Conservation (phyloP, 2,888 invertebrate genomes). For the Cephus rjabovi region DNA sequence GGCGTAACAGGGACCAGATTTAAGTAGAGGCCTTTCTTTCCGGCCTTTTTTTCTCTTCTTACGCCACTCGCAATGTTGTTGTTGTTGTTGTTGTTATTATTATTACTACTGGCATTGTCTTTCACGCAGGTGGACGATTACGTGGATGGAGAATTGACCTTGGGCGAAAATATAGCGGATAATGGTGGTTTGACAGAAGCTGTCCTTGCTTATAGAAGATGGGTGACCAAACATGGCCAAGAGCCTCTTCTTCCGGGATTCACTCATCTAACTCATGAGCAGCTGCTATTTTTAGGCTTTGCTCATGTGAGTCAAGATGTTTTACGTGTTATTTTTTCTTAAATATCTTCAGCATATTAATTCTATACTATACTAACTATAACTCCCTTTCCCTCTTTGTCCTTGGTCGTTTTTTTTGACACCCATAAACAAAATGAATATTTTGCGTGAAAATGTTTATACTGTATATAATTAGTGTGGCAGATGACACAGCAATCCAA, state of each 20-base stretch:
- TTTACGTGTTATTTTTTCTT: conserved; percentile 52
- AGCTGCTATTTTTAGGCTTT: conserved; percentile 84
- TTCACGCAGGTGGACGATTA: conserved; percentile 60
- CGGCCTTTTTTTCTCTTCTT: background rate
- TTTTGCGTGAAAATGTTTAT: background rate
- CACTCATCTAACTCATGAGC: conserved; percentile 77
- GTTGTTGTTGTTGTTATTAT: background rate
- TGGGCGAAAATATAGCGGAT: conserved; percentile 87
- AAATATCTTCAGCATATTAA: background rate
- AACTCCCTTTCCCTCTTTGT: background rate
- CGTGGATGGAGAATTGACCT: conserved; percentile 80
- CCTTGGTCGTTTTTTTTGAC: background rate
- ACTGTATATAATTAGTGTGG: background rate
- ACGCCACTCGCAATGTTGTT: background rate
- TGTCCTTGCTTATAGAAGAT: conserved; percentile 75
- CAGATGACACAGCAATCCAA: background rate
- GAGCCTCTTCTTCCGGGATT: conserved; percentile 81
- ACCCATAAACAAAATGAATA: background rate
- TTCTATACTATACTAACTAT: background rate
- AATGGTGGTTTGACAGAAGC: conserved; percentile 85
- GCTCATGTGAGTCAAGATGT: conserved; percentile 76
- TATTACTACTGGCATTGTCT: background rate
- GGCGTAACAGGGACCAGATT: background rate
- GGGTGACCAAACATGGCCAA: conserved; percentile 70
- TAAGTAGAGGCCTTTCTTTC: background rate